Base-by-base conservation (phyloP, 1,140 invertebrate species). In the Oedothorax gibbosus region DNA sequence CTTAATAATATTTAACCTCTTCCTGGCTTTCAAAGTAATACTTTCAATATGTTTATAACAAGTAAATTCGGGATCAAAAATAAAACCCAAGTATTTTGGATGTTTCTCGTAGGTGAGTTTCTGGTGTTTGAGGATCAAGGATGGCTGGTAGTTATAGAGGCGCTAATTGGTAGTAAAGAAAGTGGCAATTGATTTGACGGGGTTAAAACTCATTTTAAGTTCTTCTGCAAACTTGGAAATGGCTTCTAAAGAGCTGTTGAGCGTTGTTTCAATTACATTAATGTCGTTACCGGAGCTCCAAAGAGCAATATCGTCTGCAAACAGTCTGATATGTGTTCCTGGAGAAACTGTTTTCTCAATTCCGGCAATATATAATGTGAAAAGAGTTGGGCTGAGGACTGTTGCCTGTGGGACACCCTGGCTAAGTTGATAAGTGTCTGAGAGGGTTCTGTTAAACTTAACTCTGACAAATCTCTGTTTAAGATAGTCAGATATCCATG, bases 271-370 rank as follows among this genome's bases (percentile, higher is more conserved):
- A n/a, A n/a, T n/a, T n/a, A n/a, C n/a, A n/a, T n/a, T n/a, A n/a
- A n/a, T n/a, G n/a, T n/a, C n/a, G n/a, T n/a, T n/a, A n/a, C 53
- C 53, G 6, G 71, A 73, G 53, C 53, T 3, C 71, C 71, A 73
- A 35, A 76, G 73, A 76, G 21, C 56, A 49, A 62, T 76, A n/a
- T 62, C 21, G 18, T 76, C 56, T 15, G 73, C 56, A 49, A 76
- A 76, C 73, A 76, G 21, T 14, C 56, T 57, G 11, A 64, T 49
- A 12, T 35, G 0, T 6, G 14, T 51, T 7, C 20, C 21, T 49
- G 56, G 0, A 12, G 73, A 9, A 6, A n/a, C 0, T 0, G n/a
- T 7, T n/a, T n/a, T n/a, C n/a, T n/a, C n/a, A n/a, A n/a, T n/a
- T n/a, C n/a, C n/a, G n/a, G n/a, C n/a, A n/a, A 15, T 62, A 62